Conservation (phyloP, 37 sponge, comb jelly and placozoan species). For the Ianthella basta region DNA sequence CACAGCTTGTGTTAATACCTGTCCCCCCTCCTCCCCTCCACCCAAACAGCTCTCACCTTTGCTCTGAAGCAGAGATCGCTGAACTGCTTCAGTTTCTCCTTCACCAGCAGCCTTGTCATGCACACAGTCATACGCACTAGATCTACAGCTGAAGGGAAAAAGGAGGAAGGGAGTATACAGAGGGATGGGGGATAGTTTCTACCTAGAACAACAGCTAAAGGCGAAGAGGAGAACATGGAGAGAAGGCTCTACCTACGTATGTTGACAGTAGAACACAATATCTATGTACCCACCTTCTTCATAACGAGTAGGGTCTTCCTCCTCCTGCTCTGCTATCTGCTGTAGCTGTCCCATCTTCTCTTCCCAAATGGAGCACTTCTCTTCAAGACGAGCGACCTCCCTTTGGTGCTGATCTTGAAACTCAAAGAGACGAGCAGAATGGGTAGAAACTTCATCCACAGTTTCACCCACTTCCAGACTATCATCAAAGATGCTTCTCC, state of each 20-base stretch:
- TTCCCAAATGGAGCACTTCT: not conserved
- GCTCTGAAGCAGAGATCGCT: constrained; percentile 56
- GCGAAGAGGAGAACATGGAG: no score
- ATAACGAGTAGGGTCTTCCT: no score
- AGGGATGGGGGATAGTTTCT: no score
- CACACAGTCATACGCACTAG: constrained; percentile 65
- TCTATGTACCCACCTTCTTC: not conserved
- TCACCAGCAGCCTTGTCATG: constrained; percentile 76
- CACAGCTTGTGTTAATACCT: not conserved
- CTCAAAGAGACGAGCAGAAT: not conserved
- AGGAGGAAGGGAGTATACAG: no score
- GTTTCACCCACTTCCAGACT: not conserved
- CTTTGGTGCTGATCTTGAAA: not conserved
- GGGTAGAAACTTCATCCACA: not conserved
- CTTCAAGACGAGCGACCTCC: constrained; percentile 5
- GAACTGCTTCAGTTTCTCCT: constrained; percentile 79
- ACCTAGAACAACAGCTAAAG: no score
- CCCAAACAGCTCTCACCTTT: not conserved
- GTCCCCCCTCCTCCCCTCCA: not conserved
- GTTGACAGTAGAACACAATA: no score
- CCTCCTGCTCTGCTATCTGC: no score
- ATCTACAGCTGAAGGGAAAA: constrained; percentile 69
- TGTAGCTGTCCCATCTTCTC: not conserved
- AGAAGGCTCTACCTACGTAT: no score
- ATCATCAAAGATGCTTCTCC: not conserved